These are phyloP conservation scores for Branchellion lobata DNA, from an alignment of 2,888 invertebrate genomes.

Conservation along the genomic window DNA sequence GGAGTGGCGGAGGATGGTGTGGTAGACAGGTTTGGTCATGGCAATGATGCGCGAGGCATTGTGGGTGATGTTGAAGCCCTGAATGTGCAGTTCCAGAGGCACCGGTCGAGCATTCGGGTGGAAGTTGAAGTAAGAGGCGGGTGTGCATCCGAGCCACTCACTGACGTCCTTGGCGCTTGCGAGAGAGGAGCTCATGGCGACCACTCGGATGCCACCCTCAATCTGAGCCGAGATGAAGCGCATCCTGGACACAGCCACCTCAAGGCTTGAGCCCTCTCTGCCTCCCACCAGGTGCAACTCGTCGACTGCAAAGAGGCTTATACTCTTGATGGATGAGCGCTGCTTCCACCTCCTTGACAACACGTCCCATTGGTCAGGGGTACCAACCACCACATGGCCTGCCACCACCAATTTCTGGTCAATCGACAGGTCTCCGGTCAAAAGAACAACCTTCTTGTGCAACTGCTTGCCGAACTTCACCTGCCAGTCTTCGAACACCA, in stretches of 20 bases:
- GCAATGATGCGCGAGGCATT: constrained; percentile 91
- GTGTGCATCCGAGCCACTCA: constrained; percentile 91
- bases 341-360: constrained; percentile 97
- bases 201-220: constrained; percentile 78
- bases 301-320: constrained; percentile 92
- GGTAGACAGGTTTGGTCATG: constrained; percentile 97
- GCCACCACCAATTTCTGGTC: constrained; percentile 79
- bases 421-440: constrained; percentile 95
- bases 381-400: constrained; percentile 72
- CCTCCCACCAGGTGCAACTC: constrained; percentile 77
- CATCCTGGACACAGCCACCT: constrained; percentile 86
- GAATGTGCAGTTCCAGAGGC: constrained; percentile 84
- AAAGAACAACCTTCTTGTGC: constrained; percentile 76
- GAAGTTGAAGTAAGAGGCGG: constrained; percentile 94
- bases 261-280: constrained; percentile 69
- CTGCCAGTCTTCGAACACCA: constrained; percentile 82
- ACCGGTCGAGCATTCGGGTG: constrained; percentile 94
- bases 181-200: constrained; percentile 87
- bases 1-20: constrained; percentile 74
- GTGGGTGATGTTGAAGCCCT: constrained; percentile 96
- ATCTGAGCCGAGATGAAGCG: constrained; percentile 88
- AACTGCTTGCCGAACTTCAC: constrained; percentile 76
- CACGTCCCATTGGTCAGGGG: constrained; percentile 98
- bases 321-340: constrained; percentile 93
- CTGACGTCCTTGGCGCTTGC: constrained; percentile 92